phyloP scores from a whole-genome alignment of 2,113 vertebrate species.

The Halichoeres trimaculatus region DNA sequence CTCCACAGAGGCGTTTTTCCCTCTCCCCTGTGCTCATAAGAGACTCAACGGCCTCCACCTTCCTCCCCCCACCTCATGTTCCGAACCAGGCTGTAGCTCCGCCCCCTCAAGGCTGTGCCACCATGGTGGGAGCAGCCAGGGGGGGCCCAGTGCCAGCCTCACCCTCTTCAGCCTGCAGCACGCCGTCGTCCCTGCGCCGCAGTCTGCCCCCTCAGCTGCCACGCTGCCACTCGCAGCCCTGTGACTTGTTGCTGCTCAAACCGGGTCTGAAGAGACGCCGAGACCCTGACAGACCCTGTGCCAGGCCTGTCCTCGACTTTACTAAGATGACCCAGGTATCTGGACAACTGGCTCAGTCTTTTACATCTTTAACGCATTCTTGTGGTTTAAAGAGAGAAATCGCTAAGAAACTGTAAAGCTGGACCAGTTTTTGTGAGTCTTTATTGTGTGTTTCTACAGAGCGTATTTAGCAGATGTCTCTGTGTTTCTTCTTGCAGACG shows the following conservation, averaged over 20 bases:
- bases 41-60: slow-evolving; percentile 70
- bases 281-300: slow-evolving; percentile 87
- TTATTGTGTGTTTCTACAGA: too few relatives aligned
- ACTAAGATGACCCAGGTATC: slow-evolving; percentile 90
- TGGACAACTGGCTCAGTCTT: background rate
- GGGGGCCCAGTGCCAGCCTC: slow-evolving; percentile 80
- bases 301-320: slow-evolving; percentile 88
- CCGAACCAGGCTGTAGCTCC: slow-evolving; percentile 77
- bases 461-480: background rate
- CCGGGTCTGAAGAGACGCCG: slow-evolving; percentile 88
- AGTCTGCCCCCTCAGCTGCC: slow-evolving; percentile 86
- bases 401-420: too few relatives aligned
- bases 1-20: slow-evolving; percentile 89
- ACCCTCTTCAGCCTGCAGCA: slow-evolving; percentile 88
- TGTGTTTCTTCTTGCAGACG: slow-evolving; percentile 66
- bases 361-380: too few relatives aligned
- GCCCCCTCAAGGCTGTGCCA: slow-evolving; percentile 79
- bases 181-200: slow-evolving; percentile 85
- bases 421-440: too few relatives aligned
- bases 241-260: slow-evolving; percentile 87
- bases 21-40: slow-evolving; percentile 83
- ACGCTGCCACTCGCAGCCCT: slow-evolving; percentile 93
- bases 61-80: slow-evolving; percentile 76
- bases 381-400: too few relatives aligned
- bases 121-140: background rate